A percentile compares a stretch with the other conserved stretches of the same genome.
Evolutionary conservation across 2,888 invertebrate genomes (phyloP).

Genomic region (Leptarthrus brevirostris): DNA sequence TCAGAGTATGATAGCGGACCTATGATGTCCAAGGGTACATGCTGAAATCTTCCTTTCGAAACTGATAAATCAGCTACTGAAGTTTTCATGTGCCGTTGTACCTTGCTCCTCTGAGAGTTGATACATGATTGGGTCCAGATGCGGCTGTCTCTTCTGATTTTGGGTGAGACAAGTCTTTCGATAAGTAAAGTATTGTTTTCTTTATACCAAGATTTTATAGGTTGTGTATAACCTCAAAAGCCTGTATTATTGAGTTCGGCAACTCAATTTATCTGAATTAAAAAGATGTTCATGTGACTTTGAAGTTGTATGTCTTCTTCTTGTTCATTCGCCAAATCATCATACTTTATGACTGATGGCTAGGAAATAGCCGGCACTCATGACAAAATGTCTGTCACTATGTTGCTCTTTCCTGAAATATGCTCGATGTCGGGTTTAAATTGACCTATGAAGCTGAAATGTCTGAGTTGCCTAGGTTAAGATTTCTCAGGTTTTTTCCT

Average conservation of each 20-base stretch:
- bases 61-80: background rate
- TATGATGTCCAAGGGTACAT: no score
- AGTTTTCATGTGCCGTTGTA: background rate
- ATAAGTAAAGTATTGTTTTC: background rate
- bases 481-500: slow-evolving; percentile 58
- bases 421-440: slow-evolving; percentile 36
- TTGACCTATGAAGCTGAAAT: slow-evolving; percentile 58
- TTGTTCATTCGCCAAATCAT: slow-evolving; percentile 38
- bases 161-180: background rate
- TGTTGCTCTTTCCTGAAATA: slow-evolving; percentile 18
- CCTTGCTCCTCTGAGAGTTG: background rate
- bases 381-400: slow-evolving; percentile 18
- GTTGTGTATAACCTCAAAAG: background rate
- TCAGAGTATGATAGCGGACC: no score
- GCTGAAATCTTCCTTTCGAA: background rate
- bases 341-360: background rate
- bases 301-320: slow-evolving; percentile 40
- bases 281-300: background rate
- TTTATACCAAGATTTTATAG: background rate
- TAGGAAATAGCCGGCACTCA: background rate
- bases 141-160: no score
- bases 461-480: slow-evolving; percentile 60
- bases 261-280: background rate
- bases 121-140: background rate
- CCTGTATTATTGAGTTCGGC: background rate